Conservation (phyloP, 2,797 vertebrate genomes). For the Borostomias antarcticus region DNA sequence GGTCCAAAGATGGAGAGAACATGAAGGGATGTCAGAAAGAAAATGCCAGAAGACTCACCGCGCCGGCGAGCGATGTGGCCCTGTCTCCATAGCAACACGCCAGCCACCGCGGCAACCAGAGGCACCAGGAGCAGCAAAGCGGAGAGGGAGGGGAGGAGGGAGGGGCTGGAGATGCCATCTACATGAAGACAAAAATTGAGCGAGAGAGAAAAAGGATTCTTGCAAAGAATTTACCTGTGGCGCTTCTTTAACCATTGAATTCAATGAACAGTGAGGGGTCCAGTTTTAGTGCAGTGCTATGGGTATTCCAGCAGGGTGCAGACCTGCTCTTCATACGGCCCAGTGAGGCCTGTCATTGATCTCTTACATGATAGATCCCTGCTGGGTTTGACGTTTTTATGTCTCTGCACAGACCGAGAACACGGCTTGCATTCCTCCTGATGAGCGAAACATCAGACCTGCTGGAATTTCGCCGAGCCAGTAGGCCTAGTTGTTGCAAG, state of each 20-base stretch:
- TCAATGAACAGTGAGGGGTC: neutral
- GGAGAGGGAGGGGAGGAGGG: constrained; percentile 60
- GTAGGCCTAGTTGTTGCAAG: too few species aligned
- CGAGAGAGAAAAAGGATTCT: constrained; percentile 25
- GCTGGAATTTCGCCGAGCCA: neutral
- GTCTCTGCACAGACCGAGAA: neutral
- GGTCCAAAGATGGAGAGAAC: constrained; percentile 62
- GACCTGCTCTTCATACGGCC: constrained; percentile 28
- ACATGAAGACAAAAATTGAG: constrained; percentile 14
- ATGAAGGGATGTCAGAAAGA: constrained; percentile 60
- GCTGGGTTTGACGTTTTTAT: neutral
- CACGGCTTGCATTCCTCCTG: neutral
- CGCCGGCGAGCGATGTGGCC: constrained; percentile 67
- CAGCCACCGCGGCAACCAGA: constrained; percentile 68
- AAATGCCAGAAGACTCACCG: constrained; percentile 72
- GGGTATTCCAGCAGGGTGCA: constrained; percentile 32
- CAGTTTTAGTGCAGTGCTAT: constrained; percentile 10
- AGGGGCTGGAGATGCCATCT: constrained; percentile 50
- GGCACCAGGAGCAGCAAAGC: constrained; percentile 79
- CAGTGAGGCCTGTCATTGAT: neutral
- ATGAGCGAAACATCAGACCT: neutral
- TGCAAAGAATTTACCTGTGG: constrained; percentile 35
- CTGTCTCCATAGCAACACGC: constrained; percentile 83
- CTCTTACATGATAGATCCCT: neutral
- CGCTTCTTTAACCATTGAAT: constrained; percentile 35